A percentile compares a stretch with the other conserved stretches of the same genome.
These are phyloP conservation scores for Micrastur ruficollis DNA, from an alignment of 2,797 vertebrate species.

Conservation along the genomic window DNA sequence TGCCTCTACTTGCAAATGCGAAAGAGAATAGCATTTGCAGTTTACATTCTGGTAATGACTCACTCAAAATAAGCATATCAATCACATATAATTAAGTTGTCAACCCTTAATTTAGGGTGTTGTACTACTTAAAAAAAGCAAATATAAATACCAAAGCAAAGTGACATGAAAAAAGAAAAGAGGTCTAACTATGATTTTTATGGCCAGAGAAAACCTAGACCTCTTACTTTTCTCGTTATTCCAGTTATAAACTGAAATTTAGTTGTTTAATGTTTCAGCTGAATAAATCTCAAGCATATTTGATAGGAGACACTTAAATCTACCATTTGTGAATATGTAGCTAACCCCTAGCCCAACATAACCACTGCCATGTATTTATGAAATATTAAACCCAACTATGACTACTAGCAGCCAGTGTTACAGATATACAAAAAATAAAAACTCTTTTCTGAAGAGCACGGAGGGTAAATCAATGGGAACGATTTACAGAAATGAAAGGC, in stretches of 20 bases:
- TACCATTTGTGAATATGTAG: background rate
- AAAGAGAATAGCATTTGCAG: background rate
- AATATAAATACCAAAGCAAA: constrained; percentile 66
- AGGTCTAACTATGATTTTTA: background rate
- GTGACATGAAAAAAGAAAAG: background rate
- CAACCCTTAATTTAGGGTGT: constrained; percentile 64
- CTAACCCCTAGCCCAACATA: background rate
- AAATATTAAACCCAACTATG: background rate
- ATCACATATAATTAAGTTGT: constrained; percentile 69
- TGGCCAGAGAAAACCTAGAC: background rate
- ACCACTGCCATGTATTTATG: background rate
- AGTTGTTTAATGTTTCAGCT: constrained; percentile 16
- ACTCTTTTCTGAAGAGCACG: background rate
- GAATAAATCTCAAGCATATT: background rate
- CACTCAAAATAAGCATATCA: constrained; percentile 60
- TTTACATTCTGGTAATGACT: constrained; percentile 43
- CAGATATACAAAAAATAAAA: background rate
- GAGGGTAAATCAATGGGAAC: background rate
- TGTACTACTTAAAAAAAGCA: constrained; percentile 5
- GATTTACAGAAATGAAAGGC: background rate
- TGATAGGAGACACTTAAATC: background rate
- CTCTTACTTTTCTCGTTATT: background rate
- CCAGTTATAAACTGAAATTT: background rate
- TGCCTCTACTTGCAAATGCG: background rate
- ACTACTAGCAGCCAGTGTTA: background rate